Evolutionary conservation across 1,140 invertebrate genomes (phyloP).

Genomic region (Zaprionus inermis): DNA sequence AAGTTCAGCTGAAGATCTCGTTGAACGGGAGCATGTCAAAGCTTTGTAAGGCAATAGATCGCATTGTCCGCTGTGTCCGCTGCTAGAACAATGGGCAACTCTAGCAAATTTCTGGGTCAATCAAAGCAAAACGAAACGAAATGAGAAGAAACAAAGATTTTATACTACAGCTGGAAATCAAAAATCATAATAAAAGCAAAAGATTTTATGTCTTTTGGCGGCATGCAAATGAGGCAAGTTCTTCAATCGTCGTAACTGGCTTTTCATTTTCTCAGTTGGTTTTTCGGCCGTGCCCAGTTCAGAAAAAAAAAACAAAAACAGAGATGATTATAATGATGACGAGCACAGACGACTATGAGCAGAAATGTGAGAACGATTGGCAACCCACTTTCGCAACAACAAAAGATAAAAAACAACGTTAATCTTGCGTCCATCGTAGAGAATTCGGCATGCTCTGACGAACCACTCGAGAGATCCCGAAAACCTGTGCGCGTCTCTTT

Average conservation of each 20-base stretch:
- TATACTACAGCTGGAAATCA: constrained; percentile 47
- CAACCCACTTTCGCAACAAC: constrained; percentile 53
- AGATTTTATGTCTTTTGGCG: constrained; percentile 42
- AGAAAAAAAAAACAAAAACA: no score
- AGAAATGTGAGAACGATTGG: constrained; percentile 60
- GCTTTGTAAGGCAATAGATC: constrained; percentile 58
- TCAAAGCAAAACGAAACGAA: constrained; percentile 24
- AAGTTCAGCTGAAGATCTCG: constrained; percentile 22
- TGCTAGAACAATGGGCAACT: constrained; percentile 37
- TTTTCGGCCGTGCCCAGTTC: constrained; percentile 49
- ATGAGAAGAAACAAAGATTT: constrained; percentile 30
- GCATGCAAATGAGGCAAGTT: constrained; percentile 63
- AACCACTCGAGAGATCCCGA: not conserved
- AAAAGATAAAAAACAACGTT: constrained; percentile 37
- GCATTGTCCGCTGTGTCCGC: constrained; percentile 33
- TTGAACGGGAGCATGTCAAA: constrained; percentile 57
- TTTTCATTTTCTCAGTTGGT: constrained; percentile 52
- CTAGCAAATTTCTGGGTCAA: constrained; percentile 51
- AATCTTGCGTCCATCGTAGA: constrained; percentile 6
- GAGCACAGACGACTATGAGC: constrained; percentile 22
- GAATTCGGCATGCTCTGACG: constrained; percentile 31
- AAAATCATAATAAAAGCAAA: constrained; percentile 62
- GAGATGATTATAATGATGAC: constrained; percentile 19
- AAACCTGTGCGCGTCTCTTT: not conserved
- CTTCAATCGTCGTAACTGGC: constrained; percentile 62